Conservation (phyloP, 1,140 invertebrate genomes). For the Caenorhabditis remanei region DNA sequence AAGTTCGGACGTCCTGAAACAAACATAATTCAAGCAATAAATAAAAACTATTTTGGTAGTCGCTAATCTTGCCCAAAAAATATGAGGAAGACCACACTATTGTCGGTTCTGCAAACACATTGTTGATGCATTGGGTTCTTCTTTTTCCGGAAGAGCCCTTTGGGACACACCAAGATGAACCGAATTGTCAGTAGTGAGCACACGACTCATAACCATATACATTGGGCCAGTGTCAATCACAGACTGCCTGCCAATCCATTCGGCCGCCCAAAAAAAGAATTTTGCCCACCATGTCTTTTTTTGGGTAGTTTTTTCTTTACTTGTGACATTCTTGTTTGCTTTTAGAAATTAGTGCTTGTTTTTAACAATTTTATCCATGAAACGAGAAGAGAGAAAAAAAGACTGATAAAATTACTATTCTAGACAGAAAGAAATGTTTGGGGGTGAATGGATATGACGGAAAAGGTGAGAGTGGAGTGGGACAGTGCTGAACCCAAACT, state of each 20-base stretch:
- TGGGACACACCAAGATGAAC: constrained; percentile 34
- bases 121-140: constrained; percentile 17
- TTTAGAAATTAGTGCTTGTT: background rate
- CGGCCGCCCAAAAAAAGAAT: background rate
- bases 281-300: constrained; percentile 23
- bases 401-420: constrained; percentile 43
- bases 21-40: background rate
- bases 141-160: background rate
- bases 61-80: constrained; percentile 35
- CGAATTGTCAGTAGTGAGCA: constrained; percentile 51
- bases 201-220: constrained; percentile 55
- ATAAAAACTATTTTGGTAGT: constrained; percentile 34
- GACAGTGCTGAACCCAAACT: background rate
- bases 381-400: background rate
- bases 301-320: background rate
- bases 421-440: constrained; percentile 44
- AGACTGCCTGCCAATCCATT: constrained; percentile 47
- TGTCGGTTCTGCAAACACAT: constrained; percentile 40
- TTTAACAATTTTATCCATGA: background rate
- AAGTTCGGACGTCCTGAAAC: background rate
- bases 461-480: background rate
- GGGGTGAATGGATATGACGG: constrained; percentile 12
- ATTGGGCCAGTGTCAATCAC: constrained; percentile 40
- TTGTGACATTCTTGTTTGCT: background rate
- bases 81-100: constrained; percentile 11